phyloP scores from a whole-genome alignment of 2,797 vertebrate species.

The Presbytis comata region DNA sequence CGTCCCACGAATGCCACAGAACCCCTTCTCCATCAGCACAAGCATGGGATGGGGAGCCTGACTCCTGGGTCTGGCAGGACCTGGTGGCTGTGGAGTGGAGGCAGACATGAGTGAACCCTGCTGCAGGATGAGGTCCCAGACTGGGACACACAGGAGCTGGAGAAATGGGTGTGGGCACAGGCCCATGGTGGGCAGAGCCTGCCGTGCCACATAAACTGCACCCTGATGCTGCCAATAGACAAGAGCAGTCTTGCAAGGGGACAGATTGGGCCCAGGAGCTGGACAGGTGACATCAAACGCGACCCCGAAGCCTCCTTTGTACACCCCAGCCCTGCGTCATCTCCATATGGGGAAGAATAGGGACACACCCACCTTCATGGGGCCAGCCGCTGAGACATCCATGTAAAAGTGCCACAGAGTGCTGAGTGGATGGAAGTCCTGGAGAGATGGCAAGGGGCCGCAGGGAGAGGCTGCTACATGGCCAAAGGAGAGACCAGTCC shows the following conservation, averaged over 20 bases:
- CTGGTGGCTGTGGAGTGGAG: background rate
- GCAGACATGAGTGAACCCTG: fast-evolving
- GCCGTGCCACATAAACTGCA: fast-evolving
- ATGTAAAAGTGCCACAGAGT: background rate
- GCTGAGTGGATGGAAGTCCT: background rate
- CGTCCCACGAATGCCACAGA: background rate
- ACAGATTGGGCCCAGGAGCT: background rate
- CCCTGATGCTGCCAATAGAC: fast-evolving
- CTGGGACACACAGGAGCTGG: no score
- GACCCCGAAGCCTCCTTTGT: background rate
- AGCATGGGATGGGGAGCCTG: no score
- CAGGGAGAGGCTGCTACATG: background rate
- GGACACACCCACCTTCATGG: background rate
- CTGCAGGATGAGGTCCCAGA: fast-evolving
- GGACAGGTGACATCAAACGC: background rate
- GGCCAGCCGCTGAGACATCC: background rate
- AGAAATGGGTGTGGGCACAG: background rate
- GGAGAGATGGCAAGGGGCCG: background rate
- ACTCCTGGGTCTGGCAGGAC: background rate
- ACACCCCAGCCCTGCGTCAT: background rate
- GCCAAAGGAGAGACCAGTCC: background rate
- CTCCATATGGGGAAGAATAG: fast-evolving
- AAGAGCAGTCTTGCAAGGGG: background rate
- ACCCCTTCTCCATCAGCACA: background rate
- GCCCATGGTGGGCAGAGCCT: no score